These are phyloP conservation scores for Schrankia costaestrigalis DNA, from an alignment of 2,888 invertebrate species.

Conservation along the genomic window DNA sequence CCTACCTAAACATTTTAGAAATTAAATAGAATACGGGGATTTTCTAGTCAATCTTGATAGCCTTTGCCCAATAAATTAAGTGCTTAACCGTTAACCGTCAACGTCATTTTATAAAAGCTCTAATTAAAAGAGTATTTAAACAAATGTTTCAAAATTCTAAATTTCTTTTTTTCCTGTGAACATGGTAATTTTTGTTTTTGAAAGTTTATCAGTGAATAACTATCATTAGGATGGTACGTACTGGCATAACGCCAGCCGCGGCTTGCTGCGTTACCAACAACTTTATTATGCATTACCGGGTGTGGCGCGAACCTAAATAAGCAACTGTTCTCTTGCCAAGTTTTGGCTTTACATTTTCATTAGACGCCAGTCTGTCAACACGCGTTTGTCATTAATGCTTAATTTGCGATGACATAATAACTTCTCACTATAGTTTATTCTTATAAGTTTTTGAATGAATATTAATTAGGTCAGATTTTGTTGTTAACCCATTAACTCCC, in stretches of 20 bases:
- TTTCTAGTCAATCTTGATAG: too few relatives aligned
- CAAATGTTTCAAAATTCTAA: too few relatives aligned
- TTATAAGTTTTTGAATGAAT: too few relatives aligned
- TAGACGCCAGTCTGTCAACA: slow-evolving; percentile 54
- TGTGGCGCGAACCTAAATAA: slow-evolving; percentile 68
- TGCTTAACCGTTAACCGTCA: too few relatives aligned
- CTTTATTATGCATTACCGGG: slow-evolving; percentile 74
- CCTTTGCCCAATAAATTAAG: too few relatives aligned
- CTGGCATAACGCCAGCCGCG: slow-evolving; percentile 54
- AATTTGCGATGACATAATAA: slow-evolving; percentile 18
- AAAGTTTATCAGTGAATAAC: slow-evolving; percentile 49
- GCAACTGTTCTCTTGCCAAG: slow-evolving; percentile 70
- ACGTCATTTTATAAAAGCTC: too few relatives aligned
- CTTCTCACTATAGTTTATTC: slow-evolving; percentile 2
- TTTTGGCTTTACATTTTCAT: slow-evolving; percentile 73
- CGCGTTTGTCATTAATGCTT: slow-evolving; percentile 37
- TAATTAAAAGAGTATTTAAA: too few relatives aligned
- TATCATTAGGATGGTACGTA: slow-evolving; percentile 37
- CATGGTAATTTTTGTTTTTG: slow-evolving; percentile 22
- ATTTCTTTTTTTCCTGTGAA: too few relatives aligned
- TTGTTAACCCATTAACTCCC: too few relatives aligned
- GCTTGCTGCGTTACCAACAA: slow-evolving; percentile 51
- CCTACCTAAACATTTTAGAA: too few relatives aligned
- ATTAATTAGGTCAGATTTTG: too few relatives aligned
- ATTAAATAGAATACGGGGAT: too few relatives aligned